Base-by-base conservation (phyloP, 2,888 invertebrate species). In the Tetrapedia diversipes region DNA sequence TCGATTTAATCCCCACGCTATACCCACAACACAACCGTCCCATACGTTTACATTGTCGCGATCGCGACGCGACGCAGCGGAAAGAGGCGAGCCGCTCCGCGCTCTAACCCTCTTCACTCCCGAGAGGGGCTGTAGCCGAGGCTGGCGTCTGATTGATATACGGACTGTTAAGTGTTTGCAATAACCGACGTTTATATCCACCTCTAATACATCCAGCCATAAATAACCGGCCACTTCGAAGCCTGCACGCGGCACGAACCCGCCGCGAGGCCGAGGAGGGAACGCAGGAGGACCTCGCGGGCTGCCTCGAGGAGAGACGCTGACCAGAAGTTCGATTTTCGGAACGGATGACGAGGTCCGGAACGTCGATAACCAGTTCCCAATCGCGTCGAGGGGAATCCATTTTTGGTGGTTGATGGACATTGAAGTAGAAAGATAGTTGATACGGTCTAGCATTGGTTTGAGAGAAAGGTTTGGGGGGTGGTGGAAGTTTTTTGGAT, bases 141-240 rank as follows among this genome's bases (percentile, higher is more conserved):
- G 79, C 80, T 88, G 90, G 89, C 90, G 88, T 90, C 87, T 91
- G 91, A 91, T 91, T 91, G 91, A 91, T 91, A 91, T 91, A 91
- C 89, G 89, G 91, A 91, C 91, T 91, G 91, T 91, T 91, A 90
- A 91, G 91, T 90, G 91, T 89, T 89, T 90, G 90, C 90, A 89
- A 90, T 90, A 85, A 89, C 89, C 89, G 91, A 91, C 91, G 84
- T 91, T 91, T 91, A 91, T 91, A 91, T 89, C 89, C 87, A 87
- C 88, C 90, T 89, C 88, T 87, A 89, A 90, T 91, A 90, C 88
- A 86, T 88, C 83, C 82, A 87, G 86, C 88, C 89, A 89, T 91
- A 91, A 91, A 91, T 91, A 91, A 91, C 87, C 86, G 77, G 79
- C 83, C 87, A 87, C 88, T 88, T 88, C 80, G 87, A 89, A 86